Evolutionary conservation across 2,797 vertebrate species (phyloP).

Genomic region (Sebastes hubbsi): DNA sequence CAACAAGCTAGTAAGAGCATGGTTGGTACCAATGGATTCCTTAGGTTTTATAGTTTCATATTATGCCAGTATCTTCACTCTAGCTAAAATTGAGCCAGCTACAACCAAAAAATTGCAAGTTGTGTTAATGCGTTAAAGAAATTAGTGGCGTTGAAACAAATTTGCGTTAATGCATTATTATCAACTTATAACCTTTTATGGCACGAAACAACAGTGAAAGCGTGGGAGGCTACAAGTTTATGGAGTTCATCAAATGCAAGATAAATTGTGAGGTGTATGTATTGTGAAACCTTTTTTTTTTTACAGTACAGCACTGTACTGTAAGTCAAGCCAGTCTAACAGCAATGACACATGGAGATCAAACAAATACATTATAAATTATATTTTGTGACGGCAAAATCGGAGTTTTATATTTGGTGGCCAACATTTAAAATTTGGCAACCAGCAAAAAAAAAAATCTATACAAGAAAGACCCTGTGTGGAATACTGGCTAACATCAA

Average conservation of each 20-base stretch:
- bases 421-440: not conserved
- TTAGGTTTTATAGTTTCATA: too few relatives aligned
- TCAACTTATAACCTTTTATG: not conserved
- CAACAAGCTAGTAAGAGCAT: too few relatives aligned
- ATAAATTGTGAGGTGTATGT: not conserved
- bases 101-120: too few relatives aligned
- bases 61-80: too few relatives aligned
- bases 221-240: not conserved
- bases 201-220: not conserved
- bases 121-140: too few relatives aligned
- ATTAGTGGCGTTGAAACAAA: too few relatives aligned
- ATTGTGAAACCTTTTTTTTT: not conserved
- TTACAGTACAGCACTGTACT: not conserved
- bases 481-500: constrained; percentile 52
- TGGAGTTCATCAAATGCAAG: not conserved
- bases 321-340: not conserved
- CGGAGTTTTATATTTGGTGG: not conserved
- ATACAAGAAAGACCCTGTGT: constrained; percentile 24
- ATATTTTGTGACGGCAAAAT: not conserved
- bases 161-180: too few relatives aligned
- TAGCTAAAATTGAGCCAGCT: too few relatives aligned
- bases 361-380: not conserved
- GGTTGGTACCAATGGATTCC: too few relatives aligned
- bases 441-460: not conserved
- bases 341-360: not conserved